phyloP scores from a whole-genome alignment of 2,113 vertebrate species.

The Sitta europaea region DNA sequence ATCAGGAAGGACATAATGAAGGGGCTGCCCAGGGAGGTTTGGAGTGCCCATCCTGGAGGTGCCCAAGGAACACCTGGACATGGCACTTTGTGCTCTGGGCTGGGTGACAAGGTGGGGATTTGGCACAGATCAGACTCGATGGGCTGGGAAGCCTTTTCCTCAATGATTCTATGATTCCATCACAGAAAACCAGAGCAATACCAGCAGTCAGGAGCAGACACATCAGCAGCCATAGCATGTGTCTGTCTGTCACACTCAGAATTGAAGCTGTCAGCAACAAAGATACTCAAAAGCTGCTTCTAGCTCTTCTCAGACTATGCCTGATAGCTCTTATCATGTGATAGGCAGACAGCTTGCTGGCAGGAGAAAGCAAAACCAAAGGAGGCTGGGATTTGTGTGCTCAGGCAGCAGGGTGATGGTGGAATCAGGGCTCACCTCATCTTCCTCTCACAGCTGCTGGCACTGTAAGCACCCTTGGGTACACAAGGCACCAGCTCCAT shows the following conservation, averaged over 20 bases:
- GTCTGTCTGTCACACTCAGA: not conserved
- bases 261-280: not conserved
- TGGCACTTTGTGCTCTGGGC: not conserved
- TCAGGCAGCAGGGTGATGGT: not conserved
- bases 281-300: not conserved
- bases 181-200: not conserved
- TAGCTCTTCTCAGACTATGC: not conserved
- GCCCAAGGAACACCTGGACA: fast-evolving
- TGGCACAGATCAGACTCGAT: fast-evolving
- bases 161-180: too few relatives aligned
- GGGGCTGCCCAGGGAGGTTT: not conserved
- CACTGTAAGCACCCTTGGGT: not conserved
- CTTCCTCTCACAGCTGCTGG: not conserved
- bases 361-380: not conserved
- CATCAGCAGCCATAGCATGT: not conserved
- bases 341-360: not conserved
- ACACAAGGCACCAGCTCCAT: not conserved
- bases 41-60: not conserved
- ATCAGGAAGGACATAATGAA: not conserved
- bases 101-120: not conserved
- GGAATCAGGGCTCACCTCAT: not conserved
- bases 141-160: not conserved
- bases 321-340: not conserved
- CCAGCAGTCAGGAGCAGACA: not conserved
- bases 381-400: not conserved